Conservation (phyloP, 1,140 invertebrate genomes). For the Dolichoris vasculosae region DNA sequence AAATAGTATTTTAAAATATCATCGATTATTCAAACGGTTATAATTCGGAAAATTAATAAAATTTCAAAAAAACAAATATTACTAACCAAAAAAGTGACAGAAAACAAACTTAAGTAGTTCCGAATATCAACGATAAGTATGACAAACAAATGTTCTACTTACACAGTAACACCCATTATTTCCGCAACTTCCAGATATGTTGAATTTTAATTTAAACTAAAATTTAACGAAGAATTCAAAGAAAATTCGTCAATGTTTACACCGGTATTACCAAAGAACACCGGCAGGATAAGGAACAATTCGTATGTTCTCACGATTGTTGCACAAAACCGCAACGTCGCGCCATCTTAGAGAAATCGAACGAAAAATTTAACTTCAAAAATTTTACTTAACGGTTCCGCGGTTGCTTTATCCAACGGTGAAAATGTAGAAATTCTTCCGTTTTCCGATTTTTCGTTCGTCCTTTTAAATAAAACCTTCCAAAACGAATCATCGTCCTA, state of each 20-base stretch:
- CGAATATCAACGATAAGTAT: neutral
- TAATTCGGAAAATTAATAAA: neutral
- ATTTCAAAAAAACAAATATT: neutral
- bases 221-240: neutral
- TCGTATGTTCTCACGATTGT: neutral
- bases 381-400: neutral
- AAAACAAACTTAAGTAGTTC: neutral
- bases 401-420: neutral
- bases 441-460: neutral
- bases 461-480: neutral
- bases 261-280: slow-evolving; percentile 15
- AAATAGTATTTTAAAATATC: neutral
- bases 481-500: too few species aligned
- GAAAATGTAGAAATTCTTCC: neutral
- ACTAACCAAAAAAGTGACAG: neutral
- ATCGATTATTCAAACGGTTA: neutral
- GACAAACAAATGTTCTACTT: slow-evolving; percentile 43
- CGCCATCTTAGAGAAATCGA: neutral
- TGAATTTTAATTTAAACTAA: neutral
- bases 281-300: neutral
- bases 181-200: neutral
- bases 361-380: neutral
- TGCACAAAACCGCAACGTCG: neutral
- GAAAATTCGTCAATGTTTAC: slow-evolving; percentile 27
- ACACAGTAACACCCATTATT: slow-evolving; percentile 62